Base-by-base conservation (phyloP, 2,113 vertebrate species). In the Climacteris rufus region DNA sequence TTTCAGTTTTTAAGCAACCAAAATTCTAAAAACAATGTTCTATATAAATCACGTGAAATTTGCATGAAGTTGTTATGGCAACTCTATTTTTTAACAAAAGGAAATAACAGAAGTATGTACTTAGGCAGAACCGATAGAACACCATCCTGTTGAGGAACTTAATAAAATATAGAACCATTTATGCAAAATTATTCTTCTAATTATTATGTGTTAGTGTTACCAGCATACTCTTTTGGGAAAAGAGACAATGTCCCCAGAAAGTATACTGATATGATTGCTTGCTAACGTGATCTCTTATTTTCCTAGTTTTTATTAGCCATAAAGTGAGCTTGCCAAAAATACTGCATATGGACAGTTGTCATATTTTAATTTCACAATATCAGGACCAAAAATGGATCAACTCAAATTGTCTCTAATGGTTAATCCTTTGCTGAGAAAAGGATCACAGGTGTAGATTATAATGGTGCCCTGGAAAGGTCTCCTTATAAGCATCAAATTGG, bases 31-130 rank as follows among this genome's bases (percentile, higher is more conserved):
- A 92, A 92, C 74, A 69, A 44, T 8, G 1, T 66, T 83, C 65
- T 33, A 64, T 22, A 60, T 44, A 64, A 90, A 19, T n/a, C 52
- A 54, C 30, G 33, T 27, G 19, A 71, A 81, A 87, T 61, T 56
- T 91, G 42, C n/a, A 85, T 49, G 57, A 93, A 91, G 52, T 80
- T 83, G 69, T 91, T 95, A 92, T 31, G 33, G 57, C 23, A 94
- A 92, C 28, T 54, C 19, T 70, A 23, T 39, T 53, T 74, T 89
- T 66, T 66, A 80, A 69, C 49, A 87, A 90, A 94, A 77, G 19
- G 7, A 88, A 61, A 30, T 56, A 87, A 64, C 16, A 64, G 27
- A 90, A 83, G 13, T 33, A 49, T 86, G 20, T 28, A 56, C 47
- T 66, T 79, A 15, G 57, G 47, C 42, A 93, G 28, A 87, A 68